Evolutionary conservation across 92 coral and sea anemone species (phyloP), one percentile per base, ranked within the genome.

Genomic region (Porites rus): DNA sequence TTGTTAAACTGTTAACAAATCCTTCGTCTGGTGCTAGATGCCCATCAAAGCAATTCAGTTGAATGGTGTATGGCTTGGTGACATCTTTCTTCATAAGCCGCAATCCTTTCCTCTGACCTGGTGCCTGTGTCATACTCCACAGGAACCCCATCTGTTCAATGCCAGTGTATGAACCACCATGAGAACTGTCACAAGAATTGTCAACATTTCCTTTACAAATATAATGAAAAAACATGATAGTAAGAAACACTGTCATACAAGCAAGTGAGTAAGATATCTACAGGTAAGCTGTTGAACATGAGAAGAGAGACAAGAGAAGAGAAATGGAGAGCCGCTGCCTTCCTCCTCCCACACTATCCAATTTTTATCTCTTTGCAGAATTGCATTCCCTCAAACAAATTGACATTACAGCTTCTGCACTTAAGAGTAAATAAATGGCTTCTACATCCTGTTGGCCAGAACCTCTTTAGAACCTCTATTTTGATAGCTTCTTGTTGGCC

Each of bases 91-190:
- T 93, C 76, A 73, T 67, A 17, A 93, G 88, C 69, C 96, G 73
- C 20, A 93, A 69, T 6, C 89, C 94, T 83, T 63, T 70, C 24
- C 87, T 78, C 58, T 88, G 87, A 43, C 85, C 90, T 43, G 80
- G 60, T 13, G 83, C 87, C 9, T 90, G 92, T 8, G 38, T 52
- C 96, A 91, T 91, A 52, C 90, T 74, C 92, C 94, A 88, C 75
- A 93, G 88, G 7, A 93, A 68, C n/a, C 96, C 96, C 96, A 93
- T 91, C 25, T 92, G 84, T 46, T 91, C 91, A 46, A 88, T 52
- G 1, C 94, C 96, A 43, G 83, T 65, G 82, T 80, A 93, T 11
- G 91, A 88, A 4, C 96, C 96, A 31, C 96, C 93, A 72, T 9
- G 31, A 6, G 84, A 80, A 9, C 1, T 31, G 58, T 62, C 43